Evolutionary conservation across 2,888 invertebrate species (phyloP).

Genomic region (Drosophila conformis): DNA sequence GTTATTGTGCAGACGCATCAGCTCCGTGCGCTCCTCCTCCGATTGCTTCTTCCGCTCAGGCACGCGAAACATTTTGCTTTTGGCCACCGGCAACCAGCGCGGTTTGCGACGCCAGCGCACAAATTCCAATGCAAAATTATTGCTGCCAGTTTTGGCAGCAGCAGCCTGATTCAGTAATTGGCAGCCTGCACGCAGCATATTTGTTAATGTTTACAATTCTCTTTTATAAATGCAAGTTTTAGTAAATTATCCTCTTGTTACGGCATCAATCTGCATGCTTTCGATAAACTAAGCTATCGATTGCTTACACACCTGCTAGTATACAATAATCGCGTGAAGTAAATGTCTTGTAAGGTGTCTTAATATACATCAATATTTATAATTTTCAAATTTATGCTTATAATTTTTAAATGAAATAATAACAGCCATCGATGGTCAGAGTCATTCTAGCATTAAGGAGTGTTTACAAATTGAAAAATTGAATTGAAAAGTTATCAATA

Average conservation of each 20-base stretch:
- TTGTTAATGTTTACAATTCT: conserved; percentile 3
- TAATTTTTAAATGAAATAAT: background rate
- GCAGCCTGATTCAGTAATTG: conserved; percentile 65
- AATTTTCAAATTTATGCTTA: background rate
- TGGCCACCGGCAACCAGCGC: conserved; percentile 92
- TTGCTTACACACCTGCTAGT: background rate
- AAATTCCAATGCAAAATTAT: conserved; percentile 80
- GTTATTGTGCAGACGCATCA: conserved; percentile 89
- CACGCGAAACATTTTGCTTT: conserved; percentile 91
- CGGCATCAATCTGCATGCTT: conserved; percentile 43
- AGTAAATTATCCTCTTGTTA: conserved; percentile 30
- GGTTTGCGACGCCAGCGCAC: conserved; percentile 90
- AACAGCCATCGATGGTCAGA: background rate
- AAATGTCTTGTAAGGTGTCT: background rate
- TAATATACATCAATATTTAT: background rate
- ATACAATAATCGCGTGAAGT: background rate
- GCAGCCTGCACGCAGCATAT: conserved; percentile 72
- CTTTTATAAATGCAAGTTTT: conserved; percentile 19
- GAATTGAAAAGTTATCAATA: background rate
- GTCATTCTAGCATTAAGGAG: background rate
- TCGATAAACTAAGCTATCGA: conserved; percentile 35
- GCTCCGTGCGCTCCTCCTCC: conserved; percentile 88
- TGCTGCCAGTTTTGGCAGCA: conserved; percentile 75
- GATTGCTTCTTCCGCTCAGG: conserved; percentile 87
- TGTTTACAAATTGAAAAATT: background rate